A percentile compares a stretch with the other conserved stretches of the same genome.
Conservation (phyloP, 2,113 vertebrate genomes). For the Colistium nudipinnis region DNA sequence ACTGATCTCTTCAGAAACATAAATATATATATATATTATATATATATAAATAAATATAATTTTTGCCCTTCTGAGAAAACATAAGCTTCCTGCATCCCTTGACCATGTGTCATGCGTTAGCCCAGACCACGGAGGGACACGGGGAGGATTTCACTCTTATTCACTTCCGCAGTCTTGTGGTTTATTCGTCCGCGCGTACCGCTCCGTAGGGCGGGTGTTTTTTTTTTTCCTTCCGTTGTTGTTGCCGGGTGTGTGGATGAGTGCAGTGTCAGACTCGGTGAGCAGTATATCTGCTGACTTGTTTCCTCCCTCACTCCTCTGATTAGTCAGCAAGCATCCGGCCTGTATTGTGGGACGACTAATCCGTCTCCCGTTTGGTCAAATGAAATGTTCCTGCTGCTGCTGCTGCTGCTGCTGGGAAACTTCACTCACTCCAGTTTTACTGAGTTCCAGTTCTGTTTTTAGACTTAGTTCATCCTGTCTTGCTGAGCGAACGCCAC, state of each 20-base stretch:
- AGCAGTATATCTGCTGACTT: conserved; percentile 51
- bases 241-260: conserved; percentile 8
- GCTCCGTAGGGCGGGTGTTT: not conserved
- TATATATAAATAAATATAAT: too few relatives aligned
- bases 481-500: conserved; percentile 4
- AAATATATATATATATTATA: too few relatives aligned
- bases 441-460: conserved; percentile 3
- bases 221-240: too few relatives aligned
- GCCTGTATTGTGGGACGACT: conserved; percentile 22
- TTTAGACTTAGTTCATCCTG: too few relatives aligned
- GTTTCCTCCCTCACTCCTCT: conserved; percentile 39
- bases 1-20: not conserved
- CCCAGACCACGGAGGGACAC: not conserved
- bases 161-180: not conserved
- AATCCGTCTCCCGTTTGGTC: conserved; percentile 44
- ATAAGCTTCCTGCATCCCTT: not conserved
- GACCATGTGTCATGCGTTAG: not conserved
- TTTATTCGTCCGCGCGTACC: not conserved
- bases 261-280: not conserved
- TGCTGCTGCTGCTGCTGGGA: conserved; percentile 1
- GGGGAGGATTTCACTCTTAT: not conserved
- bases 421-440: conserved; percentile 7
- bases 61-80: not conserved
- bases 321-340: conserved; percentile 52
- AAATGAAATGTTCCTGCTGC: conserved; percentile 17